Conservation (phyloP, 2,797 vertebrate genomes). For the Malurus leucopterus region DNA sequence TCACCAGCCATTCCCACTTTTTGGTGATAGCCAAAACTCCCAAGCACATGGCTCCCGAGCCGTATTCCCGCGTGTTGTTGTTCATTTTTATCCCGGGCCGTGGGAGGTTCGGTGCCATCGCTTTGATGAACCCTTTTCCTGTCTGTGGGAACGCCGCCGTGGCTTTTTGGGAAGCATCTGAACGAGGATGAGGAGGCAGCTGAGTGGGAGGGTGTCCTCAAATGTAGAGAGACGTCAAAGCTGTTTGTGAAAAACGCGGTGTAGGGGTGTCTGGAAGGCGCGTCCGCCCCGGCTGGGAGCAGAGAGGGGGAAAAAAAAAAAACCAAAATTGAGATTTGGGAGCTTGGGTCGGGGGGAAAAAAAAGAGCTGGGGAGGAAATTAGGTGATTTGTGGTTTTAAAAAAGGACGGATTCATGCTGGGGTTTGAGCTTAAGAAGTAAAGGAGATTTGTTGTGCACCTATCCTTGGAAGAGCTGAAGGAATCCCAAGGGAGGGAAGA, state of each 20-base stretch:
- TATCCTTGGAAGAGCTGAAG: background rate
- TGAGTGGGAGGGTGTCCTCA: slow-evolving; percentile 37
- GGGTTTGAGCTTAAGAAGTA: background rate
- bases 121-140: slow-evolving; percentile 50
- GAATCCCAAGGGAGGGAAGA: background rate
- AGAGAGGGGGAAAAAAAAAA: background rate
- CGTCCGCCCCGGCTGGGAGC: background rate
- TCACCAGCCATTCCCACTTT: background rate
- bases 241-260: background rate
- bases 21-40: slow-evolving; percentile 23
- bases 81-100: slow-evolving; percentile 39
- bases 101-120: slow-evolving; percentile 31
- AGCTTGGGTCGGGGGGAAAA: background rate
- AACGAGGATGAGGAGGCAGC: slow-evolving; percentile 34
- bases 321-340: background rate
- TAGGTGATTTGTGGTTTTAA: background rate
- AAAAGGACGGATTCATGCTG: background rate
- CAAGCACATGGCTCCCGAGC: slow-evolving; percentile 22
- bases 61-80: slow-evolving; percentile 16
- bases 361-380: background rate
- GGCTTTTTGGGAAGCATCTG: slow-evolving; percentile 16
- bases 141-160: background rate
- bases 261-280: background rate
- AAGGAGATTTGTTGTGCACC: background rate
- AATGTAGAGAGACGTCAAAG: slow-evolving; percentile 1